Base-by-base conservation (phyloP, 2,797 vertebrate genomes). In the Mallotus villosus region DNA sequence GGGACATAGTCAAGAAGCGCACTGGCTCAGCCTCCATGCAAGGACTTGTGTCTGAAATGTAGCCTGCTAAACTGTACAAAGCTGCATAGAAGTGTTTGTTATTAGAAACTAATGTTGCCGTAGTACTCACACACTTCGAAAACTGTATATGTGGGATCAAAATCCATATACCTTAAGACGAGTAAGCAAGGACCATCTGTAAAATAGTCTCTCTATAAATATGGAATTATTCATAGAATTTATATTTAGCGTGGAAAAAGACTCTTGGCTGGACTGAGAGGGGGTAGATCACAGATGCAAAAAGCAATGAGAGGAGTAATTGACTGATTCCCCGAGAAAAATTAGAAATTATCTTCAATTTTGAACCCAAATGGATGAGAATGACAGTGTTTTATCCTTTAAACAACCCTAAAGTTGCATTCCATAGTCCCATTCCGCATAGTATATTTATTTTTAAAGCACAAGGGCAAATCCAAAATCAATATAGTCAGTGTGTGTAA, bases 221-320 rank as follows among this genome's bases (percentile, higher is more conserved):
- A 83, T 81, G 62, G 84, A 84, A 86, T 84, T 83, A 88, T 84
- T 88, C 83, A 86, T 79, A 81, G 81, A 82, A 78, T 85, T 81
- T 81, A 78, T 72, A 88, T 84, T 81, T 78, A 74, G 66, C 78
- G 83, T 81, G 81, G 81, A 77, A 82, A 78, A 82, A 73, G 74
- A 76, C 77, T 80, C 67, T 73, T 82, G 78, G 72, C 49, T 69
- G 49, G 61, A 55, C 78, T 71, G 73, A 78, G 82, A 82, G 76
- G 70, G 68, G 64, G 74, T 68, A 74, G 76, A 83, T 78, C 60
- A 73, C 80, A 79, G 78, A 82, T 79, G 76, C 70, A 73, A 62
- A 71, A 75, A 71, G 79, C 72, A 81, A 84, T 79, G 76, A 79
- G 75, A 77, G 79, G 74, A 74, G 75, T 80, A 85, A 88, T 78